Evolutionary conservation across 1,140 invertebrate species (phyloP).

Genomic region (Phthorimaea operculella): DNA sequence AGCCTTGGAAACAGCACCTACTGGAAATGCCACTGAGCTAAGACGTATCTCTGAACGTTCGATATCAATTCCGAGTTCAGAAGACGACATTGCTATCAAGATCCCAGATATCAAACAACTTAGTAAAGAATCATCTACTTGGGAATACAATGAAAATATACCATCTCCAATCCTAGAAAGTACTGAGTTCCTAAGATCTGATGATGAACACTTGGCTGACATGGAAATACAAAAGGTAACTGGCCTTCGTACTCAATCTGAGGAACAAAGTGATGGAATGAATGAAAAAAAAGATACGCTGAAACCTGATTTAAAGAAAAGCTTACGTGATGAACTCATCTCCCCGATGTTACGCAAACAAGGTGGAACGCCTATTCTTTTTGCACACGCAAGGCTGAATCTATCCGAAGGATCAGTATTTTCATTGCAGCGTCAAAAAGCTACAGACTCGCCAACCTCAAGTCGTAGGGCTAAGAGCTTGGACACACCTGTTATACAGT

Average conservation of each 20-base stretch:
- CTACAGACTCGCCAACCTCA: conserved; percentile 77
- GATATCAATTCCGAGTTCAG: conserved; percentile 76
- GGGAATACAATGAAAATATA: conserved; percentile 73
- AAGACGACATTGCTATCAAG: conserved; percentile 71
- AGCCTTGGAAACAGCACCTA: conserved; percentile 69
- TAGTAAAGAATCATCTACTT: conserved; percentile 66
- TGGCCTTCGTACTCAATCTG: conserved; percentile 35
- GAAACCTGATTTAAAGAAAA: conserved; percentile 53
- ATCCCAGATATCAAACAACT: conserved; percentile 60
- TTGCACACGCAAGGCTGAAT: conserved; percentile 80
- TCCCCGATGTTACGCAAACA: conserved; percentile 72
- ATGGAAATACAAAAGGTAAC: conserved; percentile 65
- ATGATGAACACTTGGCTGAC: conserved; percentile 67
- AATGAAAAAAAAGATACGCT: conserved; percentile 38
- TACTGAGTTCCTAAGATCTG: conserved; percentile 70
- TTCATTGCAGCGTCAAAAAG: conserved; percentile 77
- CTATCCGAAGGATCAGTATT: conserved; percentile 84
- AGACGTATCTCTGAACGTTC: conserved; percentile 75
- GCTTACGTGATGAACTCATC: conserved; percentile 64
- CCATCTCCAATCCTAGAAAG: conserved; percentile 71
- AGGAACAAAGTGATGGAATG: conserved; percentile 40
- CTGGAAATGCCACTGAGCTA: conserved; percentile 71
- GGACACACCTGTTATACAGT: conserved; percentile 82
- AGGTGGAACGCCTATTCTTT: conserved; percentile 80
- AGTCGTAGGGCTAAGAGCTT: conserved; percentile 83